Conservation (phyloP, 1,140 invertebrate genomes). For the Nasonia vitripennis region DNA sequence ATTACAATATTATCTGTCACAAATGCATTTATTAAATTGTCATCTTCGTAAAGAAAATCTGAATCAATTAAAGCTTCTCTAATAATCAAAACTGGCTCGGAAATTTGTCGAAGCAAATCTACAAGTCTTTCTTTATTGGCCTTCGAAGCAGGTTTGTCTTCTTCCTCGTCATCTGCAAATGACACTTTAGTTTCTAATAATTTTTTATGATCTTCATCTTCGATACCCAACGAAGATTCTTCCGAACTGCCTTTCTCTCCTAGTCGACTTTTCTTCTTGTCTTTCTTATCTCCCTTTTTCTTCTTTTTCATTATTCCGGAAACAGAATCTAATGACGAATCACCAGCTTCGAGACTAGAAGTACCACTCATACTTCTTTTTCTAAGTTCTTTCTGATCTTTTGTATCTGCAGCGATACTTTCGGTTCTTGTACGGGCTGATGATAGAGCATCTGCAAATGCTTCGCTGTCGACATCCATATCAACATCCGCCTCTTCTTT, state of each 20-base stretch:
- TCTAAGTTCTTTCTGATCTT: slow-evolving; percentile 48
- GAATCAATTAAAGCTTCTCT: slow-evolving; percentile 64
- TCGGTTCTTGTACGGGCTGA: slow-evolving; percentile 59
- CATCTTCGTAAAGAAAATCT: slow-evolving; percentile 58
- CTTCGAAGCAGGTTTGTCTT: slow-evolving; percentile 51
- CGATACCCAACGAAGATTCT: slow-evolving; percentile 55
- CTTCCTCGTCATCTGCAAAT: slow-evolving; percentile 36
- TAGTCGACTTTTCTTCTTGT: slow-evolving; percentile 57
- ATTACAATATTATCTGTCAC: slow-evolving; percentile 61
- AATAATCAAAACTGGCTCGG: slow-evolving; percentile 60
- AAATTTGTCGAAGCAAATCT: slow-evolving; percentile 58
- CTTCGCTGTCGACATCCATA: slow-evolving; percentile 65
- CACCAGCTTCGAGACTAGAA: slow-evolving; percentile 56
- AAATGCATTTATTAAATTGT: slow-evolving; percentile 57
- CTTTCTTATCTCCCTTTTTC: slow-evolving; percentile 46
- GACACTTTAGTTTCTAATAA: background rate
- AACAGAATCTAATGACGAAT: slow-evolving; percentile 61
- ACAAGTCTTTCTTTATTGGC: slow-evolving; percentile 61
- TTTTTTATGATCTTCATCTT: slow-evolving; percentile 39
- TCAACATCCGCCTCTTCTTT: slow-evolving; percentile 52
- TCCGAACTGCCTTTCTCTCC: slow-evolving; percentile 59
- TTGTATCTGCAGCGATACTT: slow-evolving; percentile 28
- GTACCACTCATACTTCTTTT: slow-evolving; percentile 57
- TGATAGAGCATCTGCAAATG: slow-evolving; percentile 68
- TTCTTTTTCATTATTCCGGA: slow-evolving; percentile 56